Conservation (phyloP, 2,888 invertebrate genomes). For the Miltochrista miniata region DNA sequence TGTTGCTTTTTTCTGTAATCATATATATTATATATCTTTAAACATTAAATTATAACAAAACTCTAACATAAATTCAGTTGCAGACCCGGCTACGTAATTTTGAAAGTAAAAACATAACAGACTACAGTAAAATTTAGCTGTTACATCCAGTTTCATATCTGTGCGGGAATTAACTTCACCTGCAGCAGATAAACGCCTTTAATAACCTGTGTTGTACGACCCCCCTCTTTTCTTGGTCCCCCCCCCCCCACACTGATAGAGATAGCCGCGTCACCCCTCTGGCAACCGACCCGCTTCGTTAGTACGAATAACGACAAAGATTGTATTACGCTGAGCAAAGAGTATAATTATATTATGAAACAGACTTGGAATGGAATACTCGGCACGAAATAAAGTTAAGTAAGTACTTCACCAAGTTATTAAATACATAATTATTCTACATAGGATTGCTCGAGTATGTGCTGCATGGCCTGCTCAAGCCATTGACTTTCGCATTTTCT, state of each 20-base stretch:
- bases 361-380: too few species aligned
- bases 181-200: constrained; percentile 72
- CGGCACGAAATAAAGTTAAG: too few species aligned
- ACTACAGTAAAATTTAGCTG: constrained; percentile 41
- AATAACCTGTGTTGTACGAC: constrained; percentile 56
- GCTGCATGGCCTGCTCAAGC: too few species aligned
- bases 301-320: constrained; percentile 61
- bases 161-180: constrained; percentile 64
- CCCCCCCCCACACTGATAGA: constrained; percentile 23
- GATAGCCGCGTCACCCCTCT: constrained; percentile 26
- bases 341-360: constrained; percentile 6
- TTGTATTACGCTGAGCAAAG: constrained; percentile 55
- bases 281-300: constrained; percentile 51
- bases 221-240: constrained; percentile 27
- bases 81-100: background rate
- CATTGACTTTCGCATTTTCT: too few species aligned
- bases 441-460: too few species aligned
- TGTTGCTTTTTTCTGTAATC: too few species aligned
- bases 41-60: background rate
- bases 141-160: constrained; percentile 58
- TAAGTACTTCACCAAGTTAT: constrained; percentile 4
- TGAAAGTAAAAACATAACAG: background rate
- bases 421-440: constrained; percentile 11
- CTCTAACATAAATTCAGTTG: background rate
- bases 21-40: too few species aligned